A percentile compares a stretch with the other conserved stretches of the same genome.
These are phyloP conservation scores for Microhierax caerulescens DNA, from an alignment of 2,797 vertebrate genomes.

Conservation along the genomic window DNA sequence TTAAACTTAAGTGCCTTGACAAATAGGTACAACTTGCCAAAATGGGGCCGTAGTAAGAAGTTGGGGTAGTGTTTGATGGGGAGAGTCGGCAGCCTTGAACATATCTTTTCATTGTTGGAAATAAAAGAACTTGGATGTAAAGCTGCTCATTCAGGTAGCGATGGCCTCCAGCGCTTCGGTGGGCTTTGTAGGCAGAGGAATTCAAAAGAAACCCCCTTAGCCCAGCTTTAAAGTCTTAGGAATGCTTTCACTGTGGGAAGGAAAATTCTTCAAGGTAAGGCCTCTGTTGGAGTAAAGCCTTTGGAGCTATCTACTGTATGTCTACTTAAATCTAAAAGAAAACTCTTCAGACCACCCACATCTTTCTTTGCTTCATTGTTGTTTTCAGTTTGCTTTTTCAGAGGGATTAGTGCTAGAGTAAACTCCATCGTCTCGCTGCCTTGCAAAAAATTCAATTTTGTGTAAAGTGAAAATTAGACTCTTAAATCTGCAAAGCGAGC, in stretches of 20 bases:
- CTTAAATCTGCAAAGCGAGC: conserved; percentile 79
- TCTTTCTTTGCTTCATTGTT: conserved; percentile 63
- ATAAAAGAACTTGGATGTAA: conserved; percentile 1
- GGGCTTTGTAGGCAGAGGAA: background rate
- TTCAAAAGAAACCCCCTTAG: conserved; percentile 56
- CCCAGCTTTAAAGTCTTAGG: conserved; percentile 39
- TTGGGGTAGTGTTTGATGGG: conserved; percentile 5
- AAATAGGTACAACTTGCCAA: background rate
- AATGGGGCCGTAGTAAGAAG: background rate
- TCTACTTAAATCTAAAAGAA: conserved; percentile 68
- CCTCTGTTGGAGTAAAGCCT: conserved; percentile 23
- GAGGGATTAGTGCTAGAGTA: conserved; percentile 76
- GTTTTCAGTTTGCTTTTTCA: conserved; percentile 77
- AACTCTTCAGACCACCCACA: conserved; percentile 79
- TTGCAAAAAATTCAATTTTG: conserved; percentile 68
- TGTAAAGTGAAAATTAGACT: conserved; percentile 79
- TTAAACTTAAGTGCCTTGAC: conserved; percentile 45
- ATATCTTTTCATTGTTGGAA: conserved; percentile 31
- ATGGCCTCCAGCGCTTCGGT: background rate
- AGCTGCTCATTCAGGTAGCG: conserved; percentile 34
- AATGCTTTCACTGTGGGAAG: conserved; percentile 53
- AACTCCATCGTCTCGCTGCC: conserved; percentile 70
- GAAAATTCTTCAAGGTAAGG: conserved; percentile 66
- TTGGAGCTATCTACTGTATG: conserved; percentile 52
- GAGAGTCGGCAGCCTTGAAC: conserved; percentile 21